A percentile compares a stretch with the other conserved stretches of the same genome.
Conservation (phyloP, 2,888 invertebrate genomes). For the Drosophila histrio region DNA sequence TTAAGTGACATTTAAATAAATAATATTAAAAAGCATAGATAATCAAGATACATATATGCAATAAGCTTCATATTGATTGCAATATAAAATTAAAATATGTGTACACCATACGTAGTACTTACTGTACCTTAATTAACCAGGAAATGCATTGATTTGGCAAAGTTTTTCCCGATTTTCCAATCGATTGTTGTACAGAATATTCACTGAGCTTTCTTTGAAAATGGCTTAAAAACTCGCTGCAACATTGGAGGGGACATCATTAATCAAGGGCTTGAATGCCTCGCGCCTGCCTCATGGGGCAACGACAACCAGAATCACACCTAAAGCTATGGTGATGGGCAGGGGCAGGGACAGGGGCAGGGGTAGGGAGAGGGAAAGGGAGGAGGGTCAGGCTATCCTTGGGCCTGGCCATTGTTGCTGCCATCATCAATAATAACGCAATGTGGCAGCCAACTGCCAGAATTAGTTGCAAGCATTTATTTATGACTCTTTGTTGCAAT, state of each 20-base stretch:
- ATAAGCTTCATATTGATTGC: too few relatives aligned
- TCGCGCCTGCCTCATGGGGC: not conserved
- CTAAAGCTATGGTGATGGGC: not conserved
- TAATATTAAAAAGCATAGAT: too few relatives aligned
- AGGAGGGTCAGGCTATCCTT: not conserved
- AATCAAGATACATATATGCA: too few relatives aligned
- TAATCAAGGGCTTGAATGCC: slow-evolving; percentile 44
- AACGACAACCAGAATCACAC: slow-evolving; percentile 15
- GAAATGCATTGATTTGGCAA: not conserved
- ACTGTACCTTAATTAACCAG: not conserved
- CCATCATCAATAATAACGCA: slow-evolving; percentile 74
- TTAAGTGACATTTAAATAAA: too few relatives aligned
- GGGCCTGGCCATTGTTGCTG: slow-evolving; percentile 57
- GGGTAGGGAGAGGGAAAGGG: not conserved
- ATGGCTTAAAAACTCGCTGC: slow-evolving; percentile 11
- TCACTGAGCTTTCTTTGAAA: not conserved
- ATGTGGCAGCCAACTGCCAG: slow-evolving; percentile 74
- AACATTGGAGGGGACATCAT: slow-evolving; percentile 23
- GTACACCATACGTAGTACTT: too few relatives aligned
- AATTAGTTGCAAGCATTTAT: slow-evolving; percentile 78
- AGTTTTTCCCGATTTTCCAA: not conserved
- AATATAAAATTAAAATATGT: too few relatives aligned
- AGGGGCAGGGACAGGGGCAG: not conserved
- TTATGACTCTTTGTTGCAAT: slow-evolving; percentile 75
- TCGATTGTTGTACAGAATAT: not conserved